Conservation (phyloP, 1,140 invertebrate genomes). For the Zaprionus taronus region DNA sequence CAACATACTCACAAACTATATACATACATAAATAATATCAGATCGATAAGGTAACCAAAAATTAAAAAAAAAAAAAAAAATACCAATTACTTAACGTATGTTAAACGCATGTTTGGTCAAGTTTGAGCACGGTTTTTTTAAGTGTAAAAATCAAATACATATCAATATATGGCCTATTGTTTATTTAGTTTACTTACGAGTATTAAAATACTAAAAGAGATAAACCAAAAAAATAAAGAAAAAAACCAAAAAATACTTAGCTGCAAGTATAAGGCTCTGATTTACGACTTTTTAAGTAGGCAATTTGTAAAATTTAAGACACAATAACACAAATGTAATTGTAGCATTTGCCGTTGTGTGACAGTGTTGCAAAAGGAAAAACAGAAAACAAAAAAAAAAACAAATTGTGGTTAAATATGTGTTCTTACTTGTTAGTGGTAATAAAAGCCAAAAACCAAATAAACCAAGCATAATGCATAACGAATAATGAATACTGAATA, state of each 20-base stretch:
- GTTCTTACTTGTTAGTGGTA: constrained; percentile 83
- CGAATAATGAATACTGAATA: constrained; percentile 26
- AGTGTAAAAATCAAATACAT: constrained; percentile 84
- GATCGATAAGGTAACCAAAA: constrained; percentile 20
- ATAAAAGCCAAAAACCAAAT: constrained; percentile 72
- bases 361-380: constrained; percentile 33
- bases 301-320: constrained; percentile 76
- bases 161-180: constrained; percentile 84
- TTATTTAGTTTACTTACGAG: constrained; percentile 79
- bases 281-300: constrained; percentile 81
- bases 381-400: constrained; percentile 59
- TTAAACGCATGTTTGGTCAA: constrained; percentile 63
- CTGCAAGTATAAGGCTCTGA: constrained; percentile 73
- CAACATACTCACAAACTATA: constrained; percentile 23
- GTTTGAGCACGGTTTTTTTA: constrained; percentile 73
- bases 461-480: constrained; percentile 37
- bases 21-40: constrained; percentile 31
- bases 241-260: constrained; percentile 38
- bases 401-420: constrained; percentile 84
- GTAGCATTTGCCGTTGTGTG: constrained; percentile 30
- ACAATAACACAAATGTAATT: constrained; percentile 45
- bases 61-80: constrained; percentile 9
- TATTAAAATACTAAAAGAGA: constrained; percentile 33
- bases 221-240: constrained; percentile 25
- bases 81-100: constrained; percentile 28